Base-by-base conservation (phyloP, 2,797 vertebrate species). In the Sebastes iracundus region DNA sequence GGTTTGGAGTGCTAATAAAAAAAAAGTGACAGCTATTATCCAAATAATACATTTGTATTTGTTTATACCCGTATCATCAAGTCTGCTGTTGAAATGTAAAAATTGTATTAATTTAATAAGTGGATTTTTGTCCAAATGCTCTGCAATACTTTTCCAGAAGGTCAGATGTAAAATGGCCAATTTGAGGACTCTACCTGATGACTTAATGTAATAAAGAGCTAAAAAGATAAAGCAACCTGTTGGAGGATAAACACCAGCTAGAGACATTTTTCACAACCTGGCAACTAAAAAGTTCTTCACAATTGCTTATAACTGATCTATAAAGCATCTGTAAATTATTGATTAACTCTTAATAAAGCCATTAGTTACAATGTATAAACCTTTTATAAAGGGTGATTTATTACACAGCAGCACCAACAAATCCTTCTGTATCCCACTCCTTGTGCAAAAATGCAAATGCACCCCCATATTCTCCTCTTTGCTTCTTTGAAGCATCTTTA, bases 401-500 rank as follows among this genome's bases (percentile, higher is more conserved):
- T 59, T 20, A 14, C 22, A 42, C 33, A 30, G 12, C n/a, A 8
- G 16, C 5, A 42, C 18, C 32, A 23, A 30, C 38, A 7, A 58
- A 59, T 20, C 23, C 14, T 7, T 25, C 14, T 53, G 38, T 25
- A 7, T 30, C 7, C 9, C 18, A 3, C 3, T 22, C 1, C n/a
- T 4, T 30, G 4, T 62, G 38, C 9, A 55, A 62, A 67, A 66
- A 25, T 30, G 53, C 27, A 61, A 32, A 49, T 49, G 23, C 13
- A 23, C 28, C 20, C 46, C 18, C 61, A 28, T 16, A 28, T 18
- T 58, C 8, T 75, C 66, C 2, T 33, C 25, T 59, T 14, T 16
- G 71, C 38, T 32, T 18, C 64, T 75, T 66, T 63, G 74, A 53
- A 35, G 32, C 42, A 61, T 63, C 78, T 64, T 67, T 72, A 64